Base-by-base conservation (phyloP, 2,888 invertebrate genomes). In the Metellina segmentata region DNA sequence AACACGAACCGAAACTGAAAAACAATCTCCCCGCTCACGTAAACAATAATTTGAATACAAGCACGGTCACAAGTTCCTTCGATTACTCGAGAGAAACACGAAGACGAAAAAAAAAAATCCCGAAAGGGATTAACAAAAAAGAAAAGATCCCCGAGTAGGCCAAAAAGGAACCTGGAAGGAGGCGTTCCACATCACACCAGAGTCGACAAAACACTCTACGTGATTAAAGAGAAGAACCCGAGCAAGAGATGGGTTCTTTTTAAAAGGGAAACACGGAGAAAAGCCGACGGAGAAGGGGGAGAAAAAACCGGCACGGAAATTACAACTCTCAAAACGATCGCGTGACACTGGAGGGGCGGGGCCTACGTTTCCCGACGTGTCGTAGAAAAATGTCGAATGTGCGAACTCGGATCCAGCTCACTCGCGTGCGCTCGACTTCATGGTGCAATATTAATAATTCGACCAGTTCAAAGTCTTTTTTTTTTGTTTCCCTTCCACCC, bases 401-500 rank as follows among this genome's bases (percentile, higher is more conserved):
- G 86, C 77, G 86, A 86, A 86, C 70, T 78, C 86, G 70, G 75
- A 48, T 34, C 51, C 74, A 61, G 34, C 52, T 75, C 19, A 20
- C 20, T 87, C 69, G 87, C 86, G 87, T 87, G 79, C 70, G 72
- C 81, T 13, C 48, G 86, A 48, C 70, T 70, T 52, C 51, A 49
- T 53, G 34, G 87, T 81, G 87, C 87, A 81, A 87, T 87, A 87
- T 87, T 87, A 87, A 87, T 87, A 87, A 87, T 81, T 81, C 81
- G 81, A 81, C 79, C 78, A 52, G 85, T 75, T 85, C 75, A 13
- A 16, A 7, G 34, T 85, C 61, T 85, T 34, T 74, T n/a, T 53
- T 75, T 75, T 48, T 34, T 34, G 34, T 34, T 34, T 61, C 53
- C 48, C 20, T 19, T n/a, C n/a, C n/a, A n/a, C n/a, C n/a, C n/a